These are phyloP conservation scores for Propithecus perrieri DNA, from an alignment of 2,797 vertebrate species.

Conservation along the genomic window DNA sequence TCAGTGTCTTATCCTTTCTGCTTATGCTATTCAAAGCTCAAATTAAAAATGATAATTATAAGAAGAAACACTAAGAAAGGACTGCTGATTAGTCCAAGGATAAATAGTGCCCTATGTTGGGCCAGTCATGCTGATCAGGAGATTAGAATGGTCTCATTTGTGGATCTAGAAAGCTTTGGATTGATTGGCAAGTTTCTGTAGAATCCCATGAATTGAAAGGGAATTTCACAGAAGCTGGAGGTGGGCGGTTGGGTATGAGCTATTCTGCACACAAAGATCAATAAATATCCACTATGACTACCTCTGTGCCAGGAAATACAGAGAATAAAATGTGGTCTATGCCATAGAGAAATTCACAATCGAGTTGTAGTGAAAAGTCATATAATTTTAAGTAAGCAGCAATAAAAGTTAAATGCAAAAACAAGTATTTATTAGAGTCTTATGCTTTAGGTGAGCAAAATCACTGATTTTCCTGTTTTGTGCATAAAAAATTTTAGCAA, in stretches of 20 bases:
- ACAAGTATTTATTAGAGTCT: background rate
- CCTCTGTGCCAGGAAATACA: background rate
- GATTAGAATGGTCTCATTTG: background rate
- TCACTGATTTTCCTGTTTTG: background rate
- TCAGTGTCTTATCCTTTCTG: background rate
- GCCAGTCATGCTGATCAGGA: background rate
- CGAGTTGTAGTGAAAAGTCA: background rate
- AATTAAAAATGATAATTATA: background rate
- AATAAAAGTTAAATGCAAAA: conserved; percentile 13
- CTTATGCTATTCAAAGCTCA: background rate
- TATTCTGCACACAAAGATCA: background rate
- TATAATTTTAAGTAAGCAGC: background rate
- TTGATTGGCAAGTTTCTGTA: background rate
- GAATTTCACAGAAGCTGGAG: background rate
- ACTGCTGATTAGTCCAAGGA: background rate
- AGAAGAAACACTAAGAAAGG: background rate
- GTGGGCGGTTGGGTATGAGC: background rate
- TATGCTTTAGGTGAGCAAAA: background rate
- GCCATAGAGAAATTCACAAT: background rate
- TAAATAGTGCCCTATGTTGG: background rate
- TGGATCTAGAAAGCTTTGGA: background rate
- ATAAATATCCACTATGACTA: background rate
- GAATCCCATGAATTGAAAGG: background rate
- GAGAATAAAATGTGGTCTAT: background rate
- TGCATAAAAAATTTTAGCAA: background rate